Evolutionary conservation across 37 sponge, comb jelly and placozoan species (phyloP).

Genomic region (Oscarella lobularis): DNA sequence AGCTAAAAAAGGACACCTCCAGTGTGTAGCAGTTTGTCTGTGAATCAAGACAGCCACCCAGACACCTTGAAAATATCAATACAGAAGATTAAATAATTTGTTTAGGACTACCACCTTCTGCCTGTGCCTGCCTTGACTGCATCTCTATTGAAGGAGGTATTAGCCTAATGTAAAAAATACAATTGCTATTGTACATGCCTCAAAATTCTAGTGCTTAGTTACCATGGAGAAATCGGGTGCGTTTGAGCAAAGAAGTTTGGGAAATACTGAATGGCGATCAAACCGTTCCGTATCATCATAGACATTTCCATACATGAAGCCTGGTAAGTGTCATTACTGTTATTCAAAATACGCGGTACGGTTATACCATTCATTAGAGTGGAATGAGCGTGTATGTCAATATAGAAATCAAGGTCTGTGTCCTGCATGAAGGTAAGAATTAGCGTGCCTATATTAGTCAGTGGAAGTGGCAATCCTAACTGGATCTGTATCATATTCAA

Average conservation of each 20-base stretch:
- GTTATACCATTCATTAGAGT: constrained; percentile 75
- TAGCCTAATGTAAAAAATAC: constrained; percentile 32
- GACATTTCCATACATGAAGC: constrained; percentile 95
- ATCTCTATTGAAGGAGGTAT: constrained; percentile 88
- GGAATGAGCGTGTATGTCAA: constrained; percentile 95
- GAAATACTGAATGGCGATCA: constrained; percentile 76
- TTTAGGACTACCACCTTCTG: constrained; percentile 31
- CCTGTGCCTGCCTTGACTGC: constrained; percentile 92
- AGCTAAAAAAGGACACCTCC: constrained; percentile 93
- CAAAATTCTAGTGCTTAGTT: background rate
- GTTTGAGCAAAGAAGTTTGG: constrained; percentile 65
- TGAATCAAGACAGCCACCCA: constrained; percentile 54
- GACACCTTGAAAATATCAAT: constrained; percentile 25
- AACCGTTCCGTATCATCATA: constrained; percentile 80
- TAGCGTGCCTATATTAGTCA: background rate
- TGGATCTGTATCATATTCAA: constrained; percentile 59
- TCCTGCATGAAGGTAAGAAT: constrained; percentile 22
- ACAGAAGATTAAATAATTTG: background rate
- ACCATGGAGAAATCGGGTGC: constrained; percentile 92
- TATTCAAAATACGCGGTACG: constrained; percentile 10
- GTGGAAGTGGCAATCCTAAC: constrained; percentile 15
- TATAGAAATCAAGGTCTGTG: constrained; percentile 78
- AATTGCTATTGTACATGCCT: background rate
- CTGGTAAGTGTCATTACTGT: constrained; percentile 18
- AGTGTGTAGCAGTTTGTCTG: constrained; percentile 87